Base-by-base conservation (phyloP, 2,888 invertebrate genomes). In the Dascillus cervinus region DNA sequence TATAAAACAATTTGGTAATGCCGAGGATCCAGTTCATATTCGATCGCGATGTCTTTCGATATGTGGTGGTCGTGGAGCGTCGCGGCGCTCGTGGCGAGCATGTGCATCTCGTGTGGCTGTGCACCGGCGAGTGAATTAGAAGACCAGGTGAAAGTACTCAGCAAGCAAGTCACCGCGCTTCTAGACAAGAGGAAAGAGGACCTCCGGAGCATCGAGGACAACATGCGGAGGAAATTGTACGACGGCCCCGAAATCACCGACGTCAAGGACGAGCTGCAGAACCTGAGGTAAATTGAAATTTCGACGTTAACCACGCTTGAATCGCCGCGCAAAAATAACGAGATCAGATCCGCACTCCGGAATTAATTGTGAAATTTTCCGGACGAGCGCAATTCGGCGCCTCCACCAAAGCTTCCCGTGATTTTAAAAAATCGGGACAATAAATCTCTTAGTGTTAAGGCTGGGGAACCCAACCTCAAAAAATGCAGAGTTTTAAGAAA, bases 151-250 rank as follows among this genome's bases (percentile, higher is more conserved):
- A 62, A 63, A 46, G 57, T 70, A 39, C 54, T 73, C 21, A 66
- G 66, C 43, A 71, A 70, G 52, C 72, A 73, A 60, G 69, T 73
- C 56, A 65, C 60, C 34, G 68, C 66, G 13, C 56, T 73, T 9
- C 48, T 72, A 40, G 67, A 71, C 38, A 63, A 68, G 42, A 58
- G 73, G 21, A 64, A 67, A 35, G 69, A 72, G 48, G 73, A 73
- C 55, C 65, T 72, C 47, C 61, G 66, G 32, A 67, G 66, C 31
- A 66, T 72, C 34, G 72, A 72, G 57, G 68, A 66, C 34, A 70
- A 69, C 46, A 57, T 73, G 37, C 63, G 69, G 39, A 63, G 57
- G 34, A 63, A 66, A 11, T 62, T 73, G 43, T 68, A 67, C 43
- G 68, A 70, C 39, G 72, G 69, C 38, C 67, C 69, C 3, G 72